Evolutionary conservation across 2,797 vertebrate species (phyloP), one percentile per base, ranked within the genome.

Genomic region (Psittacula echo): DNA sequence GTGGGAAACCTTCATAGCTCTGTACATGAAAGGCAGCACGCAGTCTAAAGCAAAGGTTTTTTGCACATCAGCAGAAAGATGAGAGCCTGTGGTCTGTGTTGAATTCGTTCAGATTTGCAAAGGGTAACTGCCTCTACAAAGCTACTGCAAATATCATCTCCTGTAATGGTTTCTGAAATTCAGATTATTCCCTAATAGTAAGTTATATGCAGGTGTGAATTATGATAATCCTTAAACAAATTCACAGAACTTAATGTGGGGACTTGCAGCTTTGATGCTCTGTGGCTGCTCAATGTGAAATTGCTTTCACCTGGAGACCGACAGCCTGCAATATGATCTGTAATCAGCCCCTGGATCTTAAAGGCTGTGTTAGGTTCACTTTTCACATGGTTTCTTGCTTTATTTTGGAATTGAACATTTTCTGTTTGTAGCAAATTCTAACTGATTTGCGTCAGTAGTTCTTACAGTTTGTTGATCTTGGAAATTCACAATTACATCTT

Each of bases 21-120:
- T 86, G 41, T 44, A 29, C 8, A 1, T 23, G 58, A 58, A 50
- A 83, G 58, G 72, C 91, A 89, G 58, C 42, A 17, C 1, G 0
- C 56, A 51, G 74, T 9, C 29, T 67, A 39, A 62, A 79, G 62
- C 85, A 75, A 54, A 80, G 66, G 9, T n/a, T 91, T 91, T 53
- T 32, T 78, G 70, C 29, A 22, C 30, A 71, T 94, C 90, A 92
- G 88, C 88, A 94, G 75, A 51, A 90, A 95, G 70, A 44, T 48
- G 65, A 78, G 74, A 87, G 72, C 90, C 75, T 62, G 90, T 92
- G 86, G 87, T 89, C 53, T 83, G 23, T 80, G 58, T 41, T 89
- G 92, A 81, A 67, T 87, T 77, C 56, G 84, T 85, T 85, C 56
- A 76, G 45, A 82, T 90, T 80, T 48, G 41, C 71, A 34, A 70